Evolutionary conservation across 2,888 invertebrate species (phyloP), one percentile per base, ranked within the genome.

Genomic region (Mythimna vitellina): DNA sequence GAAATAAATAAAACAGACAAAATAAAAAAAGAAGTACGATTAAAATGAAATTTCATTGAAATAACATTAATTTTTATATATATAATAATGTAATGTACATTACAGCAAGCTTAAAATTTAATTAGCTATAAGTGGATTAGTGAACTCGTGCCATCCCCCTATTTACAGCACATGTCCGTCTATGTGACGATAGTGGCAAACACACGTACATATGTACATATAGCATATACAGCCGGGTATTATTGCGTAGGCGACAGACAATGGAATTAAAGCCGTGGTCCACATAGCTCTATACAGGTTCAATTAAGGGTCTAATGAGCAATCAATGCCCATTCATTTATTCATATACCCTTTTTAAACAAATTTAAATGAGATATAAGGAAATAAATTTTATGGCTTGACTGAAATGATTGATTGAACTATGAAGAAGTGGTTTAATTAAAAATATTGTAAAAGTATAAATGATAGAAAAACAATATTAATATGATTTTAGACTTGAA

Each of bases 241-340:
- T 65, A 72, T 38, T 56, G 56, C 65, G 54, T 58, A 65, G 51
- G n/a, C 46, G 1, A 58, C 61, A 60, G 38, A 81, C 78, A 82
- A 72, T 69, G 68, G 68, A 65, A 66, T 81, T 62, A 81, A 76
- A 46, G 10, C 46, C 57, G 35, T 68, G 25, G 65, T 63, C 25
- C 60, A 64, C 46, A 65, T 49, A 81, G 60, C 73, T 35, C 29
- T 66, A 10, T 56, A 42, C 46, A 65, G 60, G 46, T 57, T 66
- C 51, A 81, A 72, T 65, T 53, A 49, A 60, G 54, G 64, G 22
- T 67, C 70, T 53, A 74, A 70, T 72, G 54, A 35, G 63, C 38
- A 73, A 69, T 72, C 29, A 81, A 68, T 56, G 46, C 25, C 51
- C 60, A 62, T 64, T 64, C 22, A 66, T 61, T 65, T 56, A 57